These are phyloP conservation scores for Lerema accius DNA, from an alignment of 1,140 invertebrate species.

Conservation along the genomic window DNA sequence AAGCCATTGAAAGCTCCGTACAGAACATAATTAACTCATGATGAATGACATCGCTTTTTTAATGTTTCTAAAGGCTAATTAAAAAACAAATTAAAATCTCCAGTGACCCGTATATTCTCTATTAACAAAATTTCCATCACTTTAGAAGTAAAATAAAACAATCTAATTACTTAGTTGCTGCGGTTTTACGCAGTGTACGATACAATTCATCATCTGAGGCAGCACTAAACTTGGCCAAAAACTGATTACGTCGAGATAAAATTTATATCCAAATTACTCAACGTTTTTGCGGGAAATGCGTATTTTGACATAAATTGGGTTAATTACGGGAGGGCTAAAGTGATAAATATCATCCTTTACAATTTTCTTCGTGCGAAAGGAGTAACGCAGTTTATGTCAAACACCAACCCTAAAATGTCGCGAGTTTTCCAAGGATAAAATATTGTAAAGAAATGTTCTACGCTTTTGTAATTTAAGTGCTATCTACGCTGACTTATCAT, in stretches of 20 bases:
- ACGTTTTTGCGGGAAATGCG: constrained; percentile 19
- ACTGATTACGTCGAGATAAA: constrained; percentile 30
- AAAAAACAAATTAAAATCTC: no score
- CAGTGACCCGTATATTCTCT: no score
- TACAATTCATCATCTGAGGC: constrained; percentile 12
- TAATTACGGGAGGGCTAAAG: constrained; percentile 62
- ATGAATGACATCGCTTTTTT: no score
- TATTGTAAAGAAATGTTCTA: no score
- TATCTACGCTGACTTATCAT: no score
- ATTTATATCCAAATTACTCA: constrained; percentile 31
- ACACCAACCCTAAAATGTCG: constrained; percentile 20
- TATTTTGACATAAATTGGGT: constrained; percentile 51
- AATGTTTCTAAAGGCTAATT: no score
- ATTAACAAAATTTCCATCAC: no score
- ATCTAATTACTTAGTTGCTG: not conserved
- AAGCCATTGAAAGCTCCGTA: no score
- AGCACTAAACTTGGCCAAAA: constrained; percentile 2
- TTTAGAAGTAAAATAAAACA: not conserved
- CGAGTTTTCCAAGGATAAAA: not conserved
- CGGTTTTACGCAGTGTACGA: constrained; percentile 1
- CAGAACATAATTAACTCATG: no score
- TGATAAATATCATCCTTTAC: constrained; percentile 58
- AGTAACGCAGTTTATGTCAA: constrained; percentile 43
- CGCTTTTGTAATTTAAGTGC: no score
- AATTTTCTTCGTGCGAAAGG: constrained; percentile 53